Conservation (phyloP, 2,113 vertebrate genomes). For the Neoarius graeffei region DNA sequence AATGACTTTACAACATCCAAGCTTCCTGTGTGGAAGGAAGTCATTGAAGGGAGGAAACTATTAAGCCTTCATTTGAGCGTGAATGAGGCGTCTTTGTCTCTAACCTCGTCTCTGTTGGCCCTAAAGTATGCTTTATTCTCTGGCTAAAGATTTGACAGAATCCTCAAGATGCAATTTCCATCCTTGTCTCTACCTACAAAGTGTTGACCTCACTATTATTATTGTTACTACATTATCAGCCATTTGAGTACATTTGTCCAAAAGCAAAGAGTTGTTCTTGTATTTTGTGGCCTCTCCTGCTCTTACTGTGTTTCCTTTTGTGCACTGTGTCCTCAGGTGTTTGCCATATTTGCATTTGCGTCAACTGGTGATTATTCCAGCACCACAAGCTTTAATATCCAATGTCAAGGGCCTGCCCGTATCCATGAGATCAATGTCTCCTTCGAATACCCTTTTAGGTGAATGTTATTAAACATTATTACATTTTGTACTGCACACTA, state of each 20-base stretch:
- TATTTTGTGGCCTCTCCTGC: background rate
- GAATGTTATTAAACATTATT: slow-evolving; percentile 44
- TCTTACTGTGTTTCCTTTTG: slow-evolving; percentile 32
- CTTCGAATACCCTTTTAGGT: slow-evolving; percentile 96
- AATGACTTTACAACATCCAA: background rate
- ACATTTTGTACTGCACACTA: background rate
- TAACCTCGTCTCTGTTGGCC: too few relatives aligned
- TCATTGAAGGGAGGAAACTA: background rate
- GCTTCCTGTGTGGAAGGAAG: background rate
- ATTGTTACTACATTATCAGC: background rate
- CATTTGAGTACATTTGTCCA: background rate
- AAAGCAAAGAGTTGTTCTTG: background rate
- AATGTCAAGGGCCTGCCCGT: slow-evolving; percentile 57
- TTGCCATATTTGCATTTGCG: slow-evolving; percentile 93
- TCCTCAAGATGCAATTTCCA: background rate
- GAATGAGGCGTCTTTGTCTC: background rate
- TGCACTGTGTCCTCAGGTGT: slow-evolving; percentile 74
- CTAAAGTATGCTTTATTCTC: background rate
- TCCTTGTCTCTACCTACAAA: background rate
- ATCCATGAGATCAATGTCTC: slow-evolving; percentile 65
- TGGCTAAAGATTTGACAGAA: background rate
- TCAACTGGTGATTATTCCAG: slow-evolving; percentile 86
- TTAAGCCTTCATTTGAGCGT: background rate
- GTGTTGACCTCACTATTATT: background rate
- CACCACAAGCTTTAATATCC: slow-evolving; percentile 74